phyloP scores from a whole-genome alignment of 2,797 vertebrate genomes.

The Tamandua tetradactyla region DNA sequence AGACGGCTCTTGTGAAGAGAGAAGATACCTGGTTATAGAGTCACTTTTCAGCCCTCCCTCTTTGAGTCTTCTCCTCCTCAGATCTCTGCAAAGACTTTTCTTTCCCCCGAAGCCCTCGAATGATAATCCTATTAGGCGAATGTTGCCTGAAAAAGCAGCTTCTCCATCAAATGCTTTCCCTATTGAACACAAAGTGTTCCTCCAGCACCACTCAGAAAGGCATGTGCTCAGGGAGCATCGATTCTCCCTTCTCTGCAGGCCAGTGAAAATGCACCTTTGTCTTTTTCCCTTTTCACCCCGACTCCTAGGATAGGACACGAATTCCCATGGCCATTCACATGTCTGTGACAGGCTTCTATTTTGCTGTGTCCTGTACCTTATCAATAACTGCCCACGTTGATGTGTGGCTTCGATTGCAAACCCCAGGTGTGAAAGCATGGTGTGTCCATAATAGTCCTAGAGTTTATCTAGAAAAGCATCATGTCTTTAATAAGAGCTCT shows the following conservation, averaged over 20 bases:
- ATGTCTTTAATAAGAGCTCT: not conserved
- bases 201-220: not conserved
- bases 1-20: not conserved
- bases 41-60: not conserved
- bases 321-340: not conserved
- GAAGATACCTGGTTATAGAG: not conserved
- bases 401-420: conserved; percentile 31
- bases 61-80: not conserved
- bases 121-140: not conserved
- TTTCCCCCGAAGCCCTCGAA: not conserved
- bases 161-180: not conserved
- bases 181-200: not conserved
- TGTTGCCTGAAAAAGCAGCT: not conserved
- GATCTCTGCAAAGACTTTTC: not conserved
- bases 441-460: not conserved
- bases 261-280: conserved; percentile 10
- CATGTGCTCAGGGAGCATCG: not conserved
- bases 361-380: conserved; percentile 1
- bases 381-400: conserved; percentile 14
- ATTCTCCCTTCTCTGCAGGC: conserved; percentile 24
- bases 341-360: conserved; percentile 5
- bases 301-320: not conserved
- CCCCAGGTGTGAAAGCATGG: not conserved
- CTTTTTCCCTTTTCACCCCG: conserved; percentile 50
- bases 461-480: not conserved